Conservation (phyloP, 2,113 vertebrate genomes). For the Patagioenas fasciata region DNA sequence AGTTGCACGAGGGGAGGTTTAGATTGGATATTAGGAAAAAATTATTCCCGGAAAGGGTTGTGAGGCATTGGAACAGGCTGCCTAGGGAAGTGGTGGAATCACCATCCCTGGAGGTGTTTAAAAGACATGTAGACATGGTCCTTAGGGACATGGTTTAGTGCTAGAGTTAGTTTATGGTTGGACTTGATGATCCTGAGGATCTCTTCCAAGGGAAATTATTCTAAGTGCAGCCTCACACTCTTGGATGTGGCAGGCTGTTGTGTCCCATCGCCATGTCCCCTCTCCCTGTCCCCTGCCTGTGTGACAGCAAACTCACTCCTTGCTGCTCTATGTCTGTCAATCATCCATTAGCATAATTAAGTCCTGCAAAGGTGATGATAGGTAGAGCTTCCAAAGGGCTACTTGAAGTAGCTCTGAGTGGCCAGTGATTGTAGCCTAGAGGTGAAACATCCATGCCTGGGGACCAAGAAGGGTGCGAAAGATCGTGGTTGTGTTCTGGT, state of each 20-base stretch:
- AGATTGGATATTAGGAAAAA: too few species aligned
- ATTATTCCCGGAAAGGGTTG: too few species aligned
- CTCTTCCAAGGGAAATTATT: too few species aligned
- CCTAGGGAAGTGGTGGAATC: too few species aligned
- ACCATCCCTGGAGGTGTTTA: too few species aligned
- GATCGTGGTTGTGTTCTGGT: not conserved
- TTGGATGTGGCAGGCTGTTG: not conserved
- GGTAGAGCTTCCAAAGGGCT: not conserved
- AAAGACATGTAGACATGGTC: too few species aligned
- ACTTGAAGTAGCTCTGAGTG: not conserved
- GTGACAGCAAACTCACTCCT: not conserved
- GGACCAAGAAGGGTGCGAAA: not conserved
- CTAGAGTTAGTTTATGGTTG: too few species aligned
- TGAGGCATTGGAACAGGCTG: too few species aligned
- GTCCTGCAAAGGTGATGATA: not conserved
- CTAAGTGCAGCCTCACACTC: not conserved
- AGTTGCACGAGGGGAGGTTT: too few species aligned
- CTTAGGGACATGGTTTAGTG: too few species aligned
- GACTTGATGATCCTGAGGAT: too few species aligned
- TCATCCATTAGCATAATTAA: fast-evolving
- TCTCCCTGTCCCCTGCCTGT: not conserved
- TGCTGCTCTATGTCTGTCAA: not conserved
- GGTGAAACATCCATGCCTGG: not conserved
- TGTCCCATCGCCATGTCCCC: not conserved
- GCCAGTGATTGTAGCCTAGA: fast-evolving